Evolutionary conservation across 1,140 invertebrate species (phyloP).

Genomic region (Drosophila sp.): DNA sequence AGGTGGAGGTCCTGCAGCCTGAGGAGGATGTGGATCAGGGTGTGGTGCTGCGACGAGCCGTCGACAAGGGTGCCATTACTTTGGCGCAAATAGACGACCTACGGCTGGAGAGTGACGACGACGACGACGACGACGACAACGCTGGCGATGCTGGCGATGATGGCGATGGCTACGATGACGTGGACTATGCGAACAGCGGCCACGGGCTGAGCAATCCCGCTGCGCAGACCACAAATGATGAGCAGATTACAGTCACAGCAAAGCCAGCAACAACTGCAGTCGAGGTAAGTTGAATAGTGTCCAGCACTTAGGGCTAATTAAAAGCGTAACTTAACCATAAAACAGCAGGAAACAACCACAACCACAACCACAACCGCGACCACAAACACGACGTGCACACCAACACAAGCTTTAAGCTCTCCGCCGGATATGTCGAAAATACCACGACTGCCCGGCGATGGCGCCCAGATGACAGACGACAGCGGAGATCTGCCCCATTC

Average conservation of each 20-base stretch:
- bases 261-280: constrained; percentile 14
- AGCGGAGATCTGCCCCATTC: constrained; percentile 67
- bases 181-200: constrained; percentile 21
- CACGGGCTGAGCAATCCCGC: constrained; percentile 72
- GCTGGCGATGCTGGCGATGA: constrained; percentile 9
- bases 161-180: constrained; percentile 15
- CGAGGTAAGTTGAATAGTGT: constrained; percentile 65
- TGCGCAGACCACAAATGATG: constrained; percentile 68
- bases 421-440: constrained; percentile 81
- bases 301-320: constrained; percentile 77
- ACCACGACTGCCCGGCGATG: constrained; percentile 85
- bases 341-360: constrained; percentile 63
- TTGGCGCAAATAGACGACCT: constrained; percentile 77
- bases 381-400: constrained; percentile 38
- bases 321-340: constrained; percentile 64
- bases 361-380: constrained; percentile 8
- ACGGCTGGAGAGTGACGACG: constrained; percentile 61
- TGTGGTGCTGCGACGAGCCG: constrained; percentile 59
- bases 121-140: too few relatives aligned
- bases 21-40: constrained; percentile 47
- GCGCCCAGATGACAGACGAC: constrained; percentile 81
- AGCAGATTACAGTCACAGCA: constrained; percentile 59
- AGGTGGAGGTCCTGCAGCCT: not conserved
- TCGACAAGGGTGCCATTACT: constrained; percentile 62
- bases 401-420: constrained; percentile 22